Base-by-base conservation (phyloP, 2,113 vertebrate genomes). In the Dinomys branickii region DNA sequence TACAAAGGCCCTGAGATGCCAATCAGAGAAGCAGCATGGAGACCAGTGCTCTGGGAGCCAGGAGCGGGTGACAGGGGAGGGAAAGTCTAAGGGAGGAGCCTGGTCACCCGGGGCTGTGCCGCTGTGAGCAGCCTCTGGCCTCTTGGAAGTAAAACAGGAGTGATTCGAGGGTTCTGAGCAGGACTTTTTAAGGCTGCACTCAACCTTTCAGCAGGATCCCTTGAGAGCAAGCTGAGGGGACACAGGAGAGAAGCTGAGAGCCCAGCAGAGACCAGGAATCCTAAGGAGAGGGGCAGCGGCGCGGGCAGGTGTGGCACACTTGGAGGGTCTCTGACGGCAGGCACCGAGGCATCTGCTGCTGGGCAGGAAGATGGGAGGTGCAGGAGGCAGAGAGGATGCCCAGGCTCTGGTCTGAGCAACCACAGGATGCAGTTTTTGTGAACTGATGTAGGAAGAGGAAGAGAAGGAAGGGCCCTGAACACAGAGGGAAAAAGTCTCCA, bases 91-190 rank as follows among this genome's bases (percentile, higher is more conserved):
- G 61, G 12, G 41, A 50, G 50, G 47, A 52, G 38, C 52, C 84
- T 30, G 38, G 26, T 13, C 10, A 1, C 5, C 1, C 0, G 0
- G 28, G n/a, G 14, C 10, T 26, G 19, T 2, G 14, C 33, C n/a
- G 35, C 47, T 17, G 7, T 44, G 19, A 75, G 26, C 44, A 22
- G n/a, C n/a, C 56, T 41, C 33, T 20, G 58, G 77, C 20, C 75
- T 83, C 8, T 59, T 33, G n/a, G 30, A 28, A 41, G 56, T 33
- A 14, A 58, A 44, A 52, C 44, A 28, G 54, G 4, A 88, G 8
- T 63, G 47, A 33, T 38, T 16, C 1, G 0, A 81, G 35, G 50
- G 17, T 61, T 89, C 26, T 56, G 58, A 77, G 41, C 58, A 83
- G 13, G 78, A 33, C 54, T 30, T 44, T 24, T 22, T 24, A 75